phyloP scores from a whole-genome alignment of 92 coral and sea anemone species.

The Phenganax marumi region DNA sequence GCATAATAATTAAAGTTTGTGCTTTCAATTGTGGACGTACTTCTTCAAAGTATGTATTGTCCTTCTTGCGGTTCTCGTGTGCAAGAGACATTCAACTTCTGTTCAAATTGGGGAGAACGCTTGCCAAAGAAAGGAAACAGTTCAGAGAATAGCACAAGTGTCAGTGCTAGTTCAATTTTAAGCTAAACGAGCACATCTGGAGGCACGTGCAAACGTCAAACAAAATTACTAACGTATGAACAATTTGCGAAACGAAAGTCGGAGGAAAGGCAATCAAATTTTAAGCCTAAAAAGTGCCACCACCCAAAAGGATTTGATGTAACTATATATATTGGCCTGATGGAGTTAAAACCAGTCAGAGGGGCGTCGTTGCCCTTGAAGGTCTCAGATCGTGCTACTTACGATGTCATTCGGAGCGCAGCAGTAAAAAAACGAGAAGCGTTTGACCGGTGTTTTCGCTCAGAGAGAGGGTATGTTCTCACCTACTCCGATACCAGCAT shows the following conservation, averaged over 20 bases:
- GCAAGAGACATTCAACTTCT: slow-evolving; percentile 11
- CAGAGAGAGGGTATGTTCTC: slow-evolving; percentile 58
- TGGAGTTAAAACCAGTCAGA: slow-evolving; percentile 54
- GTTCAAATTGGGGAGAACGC: slow-evolving; percentile 30
- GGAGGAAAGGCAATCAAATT: slow-evolving; percentile 51
- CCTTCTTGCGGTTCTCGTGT: slow-evolving; percentile 7
- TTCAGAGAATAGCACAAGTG: not conserved
- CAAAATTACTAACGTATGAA: slow-evolving; percentile 40
- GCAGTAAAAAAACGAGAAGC: slow-evolving; percentile 43
- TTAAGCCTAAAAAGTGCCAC: slow-evolving; percentile 37
- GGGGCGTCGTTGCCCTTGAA: slow-evolving; percentile 49
- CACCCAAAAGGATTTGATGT: slow-evolving; percentile 41
- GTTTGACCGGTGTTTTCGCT: slow-evolving; percentile 39
- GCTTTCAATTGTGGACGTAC: not conserved
- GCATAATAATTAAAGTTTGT: not conserved
- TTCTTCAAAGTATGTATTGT: slow-evolving; percentile 36
- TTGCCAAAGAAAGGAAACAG: slow-evolving; percentile 18
- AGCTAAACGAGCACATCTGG: not conserved
- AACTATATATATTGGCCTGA: slow-evolving; percentile 45
- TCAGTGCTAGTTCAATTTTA: too few relatives aligned
- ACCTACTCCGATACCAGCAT: slow-evolving; percentile 60
- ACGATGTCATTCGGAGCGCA: slow-evolving; percentile 26
- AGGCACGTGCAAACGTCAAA: not conserved
- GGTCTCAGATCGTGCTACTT: slow-evolving; percentile 16
- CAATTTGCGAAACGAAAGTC: slow-evolving; percentile 53